phyloP scores from a whole-genome alignment of 2,888 invertebrate species.

The Seira ritae region DNA sequence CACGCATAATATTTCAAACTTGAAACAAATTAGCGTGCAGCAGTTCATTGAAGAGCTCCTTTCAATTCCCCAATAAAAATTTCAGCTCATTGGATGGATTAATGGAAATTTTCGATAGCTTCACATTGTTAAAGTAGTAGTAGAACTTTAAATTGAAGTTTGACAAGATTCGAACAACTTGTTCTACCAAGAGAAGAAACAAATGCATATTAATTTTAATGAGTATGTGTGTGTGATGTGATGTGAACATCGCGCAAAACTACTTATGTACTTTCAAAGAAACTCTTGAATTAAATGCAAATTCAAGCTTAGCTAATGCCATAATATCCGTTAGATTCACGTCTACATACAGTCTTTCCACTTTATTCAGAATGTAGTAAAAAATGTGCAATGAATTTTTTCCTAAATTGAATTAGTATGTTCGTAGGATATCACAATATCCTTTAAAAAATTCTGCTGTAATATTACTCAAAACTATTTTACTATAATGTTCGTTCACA shows the following conservation, averaged over 20 bases:
- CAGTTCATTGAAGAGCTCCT: too few species aligned
- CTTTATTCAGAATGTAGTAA: not conserved
- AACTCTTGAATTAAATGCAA: not conserved
- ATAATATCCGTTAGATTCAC: constrained; percentile 13
- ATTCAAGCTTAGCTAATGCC: constrained; percentile 1
- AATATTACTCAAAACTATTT: not conserved
- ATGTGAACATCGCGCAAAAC: too few species aligned
- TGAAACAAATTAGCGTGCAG: too few species aligned
- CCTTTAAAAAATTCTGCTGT: constrained; percentile 30
- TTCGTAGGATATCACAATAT: constrained; percentile 26
- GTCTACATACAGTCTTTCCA: not conserved
- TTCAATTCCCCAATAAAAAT: too few species aligned
- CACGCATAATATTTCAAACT: too few species aligned
- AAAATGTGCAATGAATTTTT: constrained; percentile 31
- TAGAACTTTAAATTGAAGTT: constrained; percentile 41
- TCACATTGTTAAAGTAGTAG: too few species aligned
- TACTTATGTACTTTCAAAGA: too few species aligned
- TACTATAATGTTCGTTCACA: not conserved
- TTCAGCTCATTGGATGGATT: too few species aligned
- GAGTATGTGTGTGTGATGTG: constrained; percentile 16
- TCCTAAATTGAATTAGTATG: constrained; percentile 48
- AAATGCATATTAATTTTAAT: constrained; percentile 50
- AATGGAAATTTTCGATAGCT: too few species aligned
- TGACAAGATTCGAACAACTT: constrained; percentile 48
- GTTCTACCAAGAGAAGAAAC: constrained; percentile 29